A percentile compares a stretch with the other conserved stretches of the same genome.
Conservation (phyloP, 2,797 vertebrate genomes). For the Gadopsis bispinosus region DNA sequence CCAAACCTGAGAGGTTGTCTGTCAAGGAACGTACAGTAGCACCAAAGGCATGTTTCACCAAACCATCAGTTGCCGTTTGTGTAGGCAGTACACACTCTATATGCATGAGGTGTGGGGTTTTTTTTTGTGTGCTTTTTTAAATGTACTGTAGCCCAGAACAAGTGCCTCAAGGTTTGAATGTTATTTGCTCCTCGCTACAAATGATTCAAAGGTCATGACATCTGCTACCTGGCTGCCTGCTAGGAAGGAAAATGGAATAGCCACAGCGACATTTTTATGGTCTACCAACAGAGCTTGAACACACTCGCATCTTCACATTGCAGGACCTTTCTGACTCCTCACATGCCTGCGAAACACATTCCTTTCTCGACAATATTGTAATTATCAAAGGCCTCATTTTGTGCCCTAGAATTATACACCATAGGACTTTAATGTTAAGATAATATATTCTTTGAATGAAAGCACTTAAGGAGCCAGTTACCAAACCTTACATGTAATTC, state of each 20-base stretch:
- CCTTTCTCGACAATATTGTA: neutral
- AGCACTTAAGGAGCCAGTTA: neutral
- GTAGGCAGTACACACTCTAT: neutral
- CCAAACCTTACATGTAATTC: neutral
- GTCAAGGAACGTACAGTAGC: slow-evolving; percentile 87
- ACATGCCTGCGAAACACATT: neutral
- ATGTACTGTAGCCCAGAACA: neutral
- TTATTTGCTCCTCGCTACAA: slow-evolving; percentile 19
- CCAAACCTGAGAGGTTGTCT: slow-evolving; percentile 89
- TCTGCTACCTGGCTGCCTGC: slow-evolving; percentile 29
- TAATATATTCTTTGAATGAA: neutral
- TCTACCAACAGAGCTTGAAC: slow-evolving; percentile 15
- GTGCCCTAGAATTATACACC: slow-evolving; percentile 3
- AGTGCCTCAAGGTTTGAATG: slow-evolving; percentile 27
- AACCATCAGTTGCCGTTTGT: neutral
- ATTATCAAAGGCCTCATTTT: slow-evolving; percentile 14
- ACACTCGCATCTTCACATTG: slow-evolving; percentile 6
- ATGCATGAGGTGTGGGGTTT: slow-evolving; percentile 3
- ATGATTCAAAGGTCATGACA: slow-evolving; percentile 45
- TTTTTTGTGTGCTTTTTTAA: neutral
- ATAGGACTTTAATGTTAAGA: slow-evolving; percentile 7
- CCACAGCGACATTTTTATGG: slow-evolving; percentile 19
- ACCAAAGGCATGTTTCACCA: slow-evolving; percentile 61
- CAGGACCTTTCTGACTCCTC: neutral
- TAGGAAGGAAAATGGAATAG: slow-evolving; percentile 22